phyloP scores from a whole-genome alignment of 2,888 invertebrate genomes.

The Trachelus troglodyta region DNA sequence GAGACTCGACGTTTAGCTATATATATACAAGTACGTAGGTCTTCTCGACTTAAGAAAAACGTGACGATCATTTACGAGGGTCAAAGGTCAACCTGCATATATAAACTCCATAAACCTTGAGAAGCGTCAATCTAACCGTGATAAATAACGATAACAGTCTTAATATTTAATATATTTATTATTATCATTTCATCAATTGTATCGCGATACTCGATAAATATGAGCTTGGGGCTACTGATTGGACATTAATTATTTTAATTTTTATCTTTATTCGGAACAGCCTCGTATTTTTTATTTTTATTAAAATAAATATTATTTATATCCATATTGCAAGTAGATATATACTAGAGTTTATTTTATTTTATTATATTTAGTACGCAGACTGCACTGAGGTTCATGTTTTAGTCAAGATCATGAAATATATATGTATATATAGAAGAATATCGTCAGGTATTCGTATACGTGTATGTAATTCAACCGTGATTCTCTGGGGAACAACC shows the following conservation, averaged over 20 bases:
- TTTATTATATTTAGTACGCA: not conserved
- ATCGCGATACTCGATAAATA: too few species aligned
- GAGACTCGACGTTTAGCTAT: not conserved
- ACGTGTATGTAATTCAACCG: conserved; percentile 9
- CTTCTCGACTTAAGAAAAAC: not conserved
- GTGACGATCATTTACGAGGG: not conserved
- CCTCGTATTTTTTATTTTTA: not conserved
- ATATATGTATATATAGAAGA: not conserved
- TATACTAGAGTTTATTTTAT: too few species aligned
- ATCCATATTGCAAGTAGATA: not conserved
- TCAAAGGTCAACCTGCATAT: not conserved
- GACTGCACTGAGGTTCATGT: not conserved
- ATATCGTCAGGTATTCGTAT: conserved; percentile 5
- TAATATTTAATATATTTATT: too few species aligned
- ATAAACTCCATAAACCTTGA: too few species aligned
- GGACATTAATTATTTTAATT: not conserved
- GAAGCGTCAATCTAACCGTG: too few species aligned
- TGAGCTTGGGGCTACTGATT: not conserved
- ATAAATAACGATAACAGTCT: too few species aligned
- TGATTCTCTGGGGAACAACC: conserved; percentile 18
- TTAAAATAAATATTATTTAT: not conserved
- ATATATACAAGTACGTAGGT: too few species aligned
- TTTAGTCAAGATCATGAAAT: not conserved
- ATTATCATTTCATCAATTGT: too few species aligned
- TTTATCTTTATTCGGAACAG: not conserved